A percentile compares a stretch with the other conserved stretches of the same genome.
These are phyloP conservation scores for Chelmon rostratus DNA, from an alignment of 2,797 vertebrate genomes.

Conservation along the genomic window DNA sequence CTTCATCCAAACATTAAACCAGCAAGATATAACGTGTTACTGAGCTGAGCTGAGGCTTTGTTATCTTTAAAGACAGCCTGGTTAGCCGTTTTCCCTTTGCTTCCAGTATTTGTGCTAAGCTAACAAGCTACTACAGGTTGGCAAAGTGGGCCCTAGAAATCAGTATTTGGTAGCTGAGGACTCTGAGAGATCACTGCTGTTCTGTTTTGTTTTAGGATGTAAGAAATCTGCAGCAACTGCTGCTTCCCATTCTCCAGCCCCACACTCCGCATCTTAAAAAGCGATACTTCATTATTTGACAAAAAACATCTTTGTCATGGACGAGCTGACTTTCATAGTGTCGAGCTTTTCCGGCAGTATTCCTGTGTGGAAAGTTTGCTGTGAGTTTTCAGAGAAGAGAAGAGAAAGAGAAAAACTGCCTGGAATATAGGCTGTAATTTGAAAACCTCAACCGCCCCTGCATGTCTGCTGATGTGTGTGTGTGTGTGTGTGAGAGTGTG, in stretches of 20 bases:
- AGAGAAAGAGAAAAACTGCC: constrained; percentile 74
- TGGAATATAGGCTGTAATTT: constrained; percentile 84
- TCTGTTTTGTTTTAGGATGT: neutral
- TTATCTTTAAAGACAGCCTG: neutral
- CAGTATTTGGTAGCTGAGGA: neutral
- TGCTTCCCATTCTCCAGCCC: neutral
- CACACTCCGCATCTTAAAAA: neutral
- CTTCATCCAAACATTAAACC: neutral
- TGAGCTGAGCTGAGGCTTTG: neutral
- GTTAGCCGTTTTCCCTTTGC: neutral
- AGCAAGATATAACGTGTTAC: neutral
- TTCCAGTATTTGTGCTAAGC: constrained; percentile 2
- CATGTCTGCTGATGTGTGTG: constrained; percentile 59
- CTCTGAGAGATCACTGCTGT: neutral
- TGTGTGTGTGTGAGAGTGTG: constrained; percentile 46
- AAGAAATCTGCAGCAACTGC: neutral
- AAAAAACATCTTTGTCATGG: neutral
- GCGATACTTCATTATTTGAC: neutral
- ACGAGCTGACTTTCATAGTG: neutral
- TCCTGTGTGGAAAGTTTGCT: constrained; percentile 66
- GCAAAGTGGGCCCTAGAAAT: neutral
- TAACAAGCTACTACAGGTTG: neutral
- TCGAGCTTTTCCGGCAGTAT: constrained; percentile 19
- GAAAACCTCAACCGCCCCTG: constrained; percentile 82
- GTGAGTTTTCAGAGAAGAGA: constrained; percentile 63